Evolutionary conservation across 2,888 invertebrate species (phyloP), one percentile per base, ranked within the genome.

Genomic region (Seira ritae): DNA sequence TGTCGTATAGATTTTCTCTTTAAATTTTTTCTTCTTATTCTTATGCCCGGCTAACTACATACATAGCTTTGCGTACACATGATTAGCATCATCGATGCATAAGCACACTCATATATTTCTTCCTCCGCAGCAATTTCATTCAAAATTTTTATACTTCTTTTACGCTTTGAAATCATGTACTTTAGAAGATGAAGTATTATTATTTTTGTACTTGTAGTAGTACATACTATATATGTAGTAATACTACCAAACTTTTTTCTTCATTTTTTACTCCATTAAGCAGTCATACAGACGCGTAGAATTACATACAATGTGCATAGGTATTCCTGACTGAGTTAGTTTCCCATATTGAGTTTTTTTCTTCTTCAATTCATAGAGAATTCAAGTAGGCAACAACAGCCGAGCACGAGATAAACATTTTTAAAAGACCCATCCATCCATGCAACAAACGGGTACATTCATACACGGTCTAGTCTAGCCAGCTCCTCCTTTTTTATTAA

Each of bases 91-190:
- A n/a, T n/a, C 42, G 42, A 42, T 8, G 12, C 42, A 42, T 42
- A 42, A 8, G 42, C 8, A n/a, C 17, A 60, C 60, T n/a, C n/a
- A n/a, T n/a, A n/a, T 42, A 42, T 42, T 42, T 8, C 31, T 31
- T 37, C 62, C 20, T 69, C 50, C 69, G 69, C 69, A 60, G 55
- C 76, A 76, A 68, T 76, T 76, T 76, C 76, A 76, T 76, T 76
- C 76, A 76, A 68, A 23, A 37, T 76, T 76, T 75, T 31, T 69
- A 50, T 66, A 15, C 60, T 65, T n/a, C 74, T 46, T 60, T 60
- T 8, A 42, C 12, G 12, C 42, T 42, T 42, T 42, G 42, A 42
- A 42, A 42, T 12, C 12, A n/a, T n/a, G n/a, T n/a, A n/a, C n/a
- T n/a, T n/a, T n/a, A n/a, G n/a, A n/a, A n/a, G 42, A 42, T 12